phyloP scores from a whole-genome alignment of 1,140 invertebrate genomes.

The Muscidifurax raptorellus region DNA sequence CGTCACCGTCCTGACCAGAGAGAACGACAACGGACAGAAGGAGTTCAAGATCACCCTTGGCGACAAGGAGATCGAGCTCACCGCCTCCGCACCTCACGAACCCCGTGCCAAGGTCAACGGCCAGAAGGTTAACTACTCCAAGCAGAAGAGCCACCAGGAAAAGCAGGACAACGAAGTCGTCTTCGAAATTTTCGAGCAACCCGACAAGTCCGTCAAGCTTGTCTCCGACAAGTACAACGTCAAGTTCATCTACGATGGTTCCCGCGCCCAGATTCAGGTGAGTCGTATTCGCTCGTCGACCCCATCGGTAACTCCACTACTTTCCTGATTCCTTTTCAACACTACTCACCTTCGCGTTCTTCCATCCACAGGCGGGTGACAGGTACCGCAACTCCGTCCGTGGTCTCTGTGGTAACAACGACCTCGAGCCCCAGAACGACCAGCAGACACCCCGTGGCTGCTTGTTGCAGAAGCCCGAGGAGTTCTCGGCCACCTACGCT shows the following conservation, averaged over 20 bases:
- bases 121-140: conserved; percentile 59
- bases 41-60: conserved; percentile 72
- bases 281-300: not conserved
- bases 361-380: conserved; percentile 58
- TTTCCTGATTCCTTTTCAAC: not conserved
- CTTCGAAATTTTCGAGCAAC: conserved; percentile 75
- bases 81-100: conserved; percentile 34
- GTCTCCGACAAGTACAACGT: conserved; percentile 73
- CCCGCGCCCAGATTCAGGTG: conserved; percentile 56
- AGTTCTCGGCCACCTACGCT: conserved; percentile 78
- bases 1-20: conserved; percentile 68
- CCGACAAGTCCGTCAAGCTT: conserved; percentile 74
- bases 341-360: not conserved
- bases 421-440: conserved; percentile 76
- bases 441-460: conserved; percentile 78
- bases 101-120: conserved; percentile 61
- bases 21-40: conserved; percentile 64
- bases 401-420: conserved; percentile 82
- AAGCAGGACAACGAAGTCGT: conserved; percentile 58
- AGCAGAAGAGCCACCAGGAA: conserved; percentile 50
- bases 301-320: too few species aligned
- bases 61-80: conserved; percentile 54
- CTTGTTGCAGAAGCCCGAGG: conserved; percentile 71
- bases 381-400: conserved; percentile 75
- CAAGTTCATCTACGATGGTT: conserved; percentile 60